These are phyloP conservation scores for Erethizon dorsatum DNA, from an alignment of 2,797 vertebrate species.

Conservation along the genomic window DNA sequence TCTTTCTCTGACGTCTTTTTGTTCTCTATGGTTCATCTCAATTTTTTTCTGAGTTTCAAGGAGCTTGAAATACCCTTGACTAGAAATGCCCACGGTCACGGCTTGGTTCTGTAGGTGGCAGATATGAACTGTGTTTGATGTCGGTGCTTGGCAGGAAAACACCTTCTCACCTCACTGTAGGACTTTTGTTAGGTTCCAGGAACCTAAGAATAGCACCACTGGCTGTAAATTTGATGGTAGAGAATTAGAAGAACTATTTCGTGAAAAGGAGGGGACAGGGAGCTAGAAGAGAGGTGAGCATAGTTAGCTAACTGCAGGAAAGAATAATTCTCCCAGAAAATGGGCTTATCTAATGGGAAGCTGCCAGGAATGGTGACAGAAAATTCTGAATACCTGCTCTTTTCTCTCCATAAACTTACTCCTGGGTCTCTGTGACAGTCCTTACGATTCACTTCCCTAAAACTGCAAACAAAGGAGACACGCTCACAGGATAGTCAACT, in stretches of 20 bases:
- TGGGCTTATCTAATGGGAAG: not conserved
- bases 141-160: not conserved
- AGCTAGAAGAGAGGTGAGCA: not conserved
- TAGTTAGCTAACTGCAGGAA: not conserved
- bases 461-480: not conserved
- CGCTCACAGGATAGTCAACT: not conserved
- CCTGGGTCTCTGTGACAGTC: not conserved
- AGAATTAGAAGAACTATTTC: not conserved
- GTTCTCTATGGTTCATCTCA: slow-evolving; percentile 32
- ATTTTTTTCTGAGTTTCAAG: slow-evolving; percentile 20
- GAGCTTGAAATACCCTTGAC: slow-evolving; percentile 32
- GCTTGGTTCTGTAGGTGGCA: not conserved
- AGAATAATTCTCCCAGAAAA: not conserved
- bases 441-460: not conserved
- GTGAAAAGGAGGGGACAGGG: not conserved
- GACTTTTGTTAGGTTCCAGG: not conserved
- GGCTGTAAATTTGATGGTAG: not conserved
- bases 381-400: not conserved
- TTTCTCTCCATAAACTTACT: not conserved
- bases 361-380: not conserved
- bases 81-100: not conserved
- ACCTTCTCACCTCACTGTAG: not conserved
- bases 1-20: slow-evolving; percentile 42
- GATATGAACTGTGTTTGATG: not conserved
- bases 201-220: not conserved